Conservation (phyloP, 35 echinoderm and acorn worm genomes). For the Strongylocentrotus purpuratus region DNA sequence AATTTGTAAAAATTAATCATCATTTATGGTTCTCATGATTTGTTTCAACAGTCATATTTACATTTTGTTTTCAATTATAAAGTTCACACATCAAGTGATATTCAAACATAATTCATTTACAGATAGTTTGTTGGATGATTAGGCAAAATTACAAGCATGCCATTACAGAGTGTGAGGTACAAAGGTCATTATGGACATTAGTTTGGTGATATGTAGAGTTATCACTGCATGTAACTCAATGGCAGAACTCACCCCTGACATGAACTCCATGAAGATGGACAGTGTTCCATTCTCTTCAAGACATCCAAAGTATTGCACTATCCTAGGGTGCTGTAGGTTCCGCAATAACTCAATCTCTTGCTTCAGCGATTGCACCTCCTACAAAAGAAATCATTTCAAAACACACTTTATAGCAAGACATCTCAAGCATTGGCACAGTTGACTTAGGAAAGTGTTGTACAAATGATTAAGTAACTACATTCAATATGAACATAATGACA, state of each 20-base stretch:
- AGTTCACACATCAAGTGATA: neutral
- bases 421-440: too few species aligned
- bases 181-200: neutral
- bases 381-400: neutral
- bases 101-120: neutral
- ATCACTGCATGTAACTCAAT: too few species aligned
- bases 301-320: slow-evolving; percentile 99
- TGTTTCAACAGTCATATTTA: neutral
- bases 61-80: neutral
- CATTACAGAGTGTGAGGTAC: neutral
- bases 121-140: neutral
- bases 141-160: neutral
- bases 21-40: neutral
- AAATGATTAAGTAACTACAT: neutral
- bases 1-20: neutral
- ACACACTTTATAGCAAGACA: neutral
- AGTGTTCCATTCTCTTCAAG: slow-evolving; percentile 70
- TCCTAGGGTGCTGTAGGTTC: slow-evolving; percentile 93
- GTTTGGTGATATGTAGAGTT: neutral
- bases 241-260: slow-evolving; percentile 87
- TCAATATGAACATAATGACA: too few species aligned
- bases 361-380: slow-evolving; percentile 96
- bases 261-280: slow-evolving; percentile 95
- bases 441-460: too few species aligned
- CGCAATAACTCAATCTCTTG: slow-evolving; percentile 89